Evolutionary conservation across 2,888 invertebrate species (phyloP).

Genomic region (Pachymerium ferrugineum): DNA sequence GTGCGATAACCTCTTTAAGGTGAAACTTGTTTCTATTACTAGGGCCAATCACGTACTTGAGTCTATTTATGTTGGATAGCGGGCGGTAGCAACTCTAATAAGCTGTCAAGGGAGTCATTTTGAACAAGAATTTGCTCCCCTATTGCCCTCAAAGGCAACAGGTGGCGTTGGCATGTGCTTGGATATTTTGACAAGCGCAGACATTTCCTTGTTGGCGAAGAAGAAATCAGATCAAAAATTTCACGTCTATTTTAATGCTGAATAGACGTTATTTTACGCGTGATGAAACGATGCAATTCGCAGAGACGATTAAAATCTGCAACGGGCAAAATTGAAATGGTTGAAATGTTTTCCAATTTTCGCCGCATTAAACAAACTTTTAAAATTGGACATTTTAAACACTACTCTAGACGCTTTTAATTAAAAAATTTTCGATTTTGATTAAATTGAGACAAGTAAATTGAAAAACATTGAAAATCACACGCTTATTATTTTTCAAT

Average conservation of each 20-base stretch:
- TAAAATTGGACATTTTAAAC: too few relatives aligned
- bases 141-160: neutral
- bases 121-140: conserved; percentile 4
- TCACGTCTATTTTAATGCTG: neutral
- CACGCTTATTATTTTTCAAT: neutral
- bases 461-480: too few relatives aligned
- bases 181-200: too few relatives aligned
- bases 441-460: too few relatives aligned
- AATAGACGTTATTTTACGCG: neutral
- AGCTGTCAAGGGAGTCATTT: conserved; percentile 6
- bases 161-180: neutral
- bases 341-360: too few relatives aligned
- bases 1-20: too few relatives aligned
- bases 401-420: too few relatives aligned
- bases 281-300: neutral
- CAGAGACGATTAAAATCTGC: neutral
- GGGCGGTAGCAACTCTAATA: neutral
- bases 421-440: too few relatives aligned
- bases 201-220: neutral
- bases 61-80: neutral
- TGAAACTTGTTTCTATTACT: neutral
- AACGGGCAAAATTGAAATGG: too few relatives aligned
- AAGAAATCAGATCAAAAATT: neutral
- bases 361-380: too few relatives aligned
- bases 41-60: neutral